phyloP scores from a whole-genome alignment of 2,888 invertebrate species.

The Eristalis arbustorum region DNA sequence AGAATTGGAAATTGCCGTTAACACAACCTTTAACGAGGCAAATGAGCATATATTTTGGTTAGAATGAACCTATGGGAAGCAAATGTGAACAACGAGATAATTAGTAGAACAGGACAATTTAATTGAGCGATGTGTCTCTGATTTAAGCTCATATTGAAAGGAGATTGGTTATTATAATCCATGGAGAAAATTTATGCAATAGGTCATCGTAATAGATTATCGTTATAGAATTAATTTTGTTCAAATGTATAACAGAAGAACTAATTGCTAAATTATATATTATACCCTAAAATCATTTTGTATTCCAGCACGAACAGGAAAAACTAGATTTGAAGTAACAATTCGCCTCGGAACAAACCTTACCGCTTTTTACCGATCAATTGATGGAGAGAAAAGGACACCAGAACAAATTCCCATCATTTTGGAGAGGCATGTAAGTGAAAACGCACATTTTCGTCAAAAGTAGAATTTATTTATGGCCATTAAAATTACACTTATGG shows the following conservation, averaged over 20 bases:
- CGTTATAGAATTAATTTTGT: too few relatives aligned
- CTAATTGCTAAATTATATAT: too few relatives aligned
- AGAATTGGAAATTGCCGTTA: slow-evolving; percentile 27
- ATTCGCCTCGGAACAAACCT: slow-evolving; percentile 79
- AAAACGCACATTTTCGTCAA: too few relatives aligned
- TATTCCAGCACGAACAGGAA: slow-evolving; percentile 77
- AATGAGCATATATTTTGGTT: not conserved
- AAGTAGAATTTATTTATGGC: too few relatives aligned
- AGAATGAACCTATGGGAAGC: not conserved
- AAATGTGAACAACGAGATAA: slow-evolving; percentile 19
- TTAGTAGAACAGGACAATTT: slow-evolving; percentile 38
- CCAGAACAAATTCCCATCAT: slow-evolving; percentile 76
- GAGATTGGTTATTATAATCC: not conserved
- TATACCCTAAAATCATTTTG: not conserved
- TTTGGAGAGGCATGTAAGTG: slow-evolving; percentile 79
- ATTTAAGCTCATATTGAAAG: not conserved
- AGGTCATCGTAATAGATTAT: too few relatives aligned
- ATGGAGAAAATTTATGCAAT: too few relatives aligned
- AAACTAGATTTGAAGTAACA: slow-evolving; percentile 79
- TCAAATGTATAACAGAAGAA: too few relatives aligned
- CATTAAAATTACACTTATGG: too few relatives aligned
- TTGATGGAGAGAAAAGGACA: slow-evolving; percentile 74
- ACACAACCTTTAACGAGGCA: not conserved
- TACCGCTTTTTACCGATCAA: slow-evolving; percentile 77
- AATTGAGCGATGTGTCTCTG: not conserved